Percentiles rank a stretch among this genome's conserved stretches.
Evolutionary conservation across 2,797 vertebrate genomes (phyloP).

Genomic region (Nasua narica): DNA sequence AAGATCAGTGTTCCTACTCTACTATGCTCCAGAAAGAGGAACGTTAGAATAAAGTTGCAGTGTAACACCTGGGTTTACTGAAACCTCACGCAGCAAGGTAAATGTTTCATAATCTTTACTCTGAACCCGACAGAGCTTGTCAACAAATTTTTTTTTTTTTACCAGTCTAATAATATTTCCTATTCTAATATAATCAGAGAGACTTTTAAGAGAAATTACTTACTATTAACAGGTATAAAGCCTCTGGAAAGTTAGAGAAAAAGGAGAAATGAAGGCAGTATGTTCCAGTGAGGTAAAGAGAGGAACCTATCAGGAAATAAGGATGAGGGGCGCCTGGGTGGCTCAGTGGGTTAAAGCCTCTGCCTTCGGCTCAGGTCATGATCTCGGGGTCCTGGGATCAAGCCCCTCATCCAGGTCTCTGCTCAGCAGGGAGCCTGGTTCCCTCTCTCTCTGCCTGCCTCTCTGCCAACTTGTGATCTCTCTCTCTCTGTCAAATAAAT

Average conservation of each 20-base stretch:
- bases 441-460: no score
- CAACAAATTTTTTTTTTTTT: not conserved
- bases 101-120: constrained; percentile 30
- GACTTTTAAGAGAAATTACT: not conserved
- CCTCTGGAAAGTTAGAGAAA: not conserved
- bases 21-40: not conserved
- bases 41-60: not conserved
- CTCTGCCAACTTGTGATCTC: no score
- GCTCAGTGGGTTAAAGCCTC: no score
- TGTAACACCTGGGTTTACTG: not conserved
- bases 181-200: constrained; percentile 3
- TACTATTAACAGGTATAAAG: constrained; percentile 10
- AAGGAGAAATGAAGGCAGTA: constrained; percentile 1
- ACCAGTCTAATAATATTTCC: not conserved
- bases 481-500: no score
- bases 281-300: not conserved
- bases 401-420: no score
- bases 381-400: no score
- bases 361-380: no score
- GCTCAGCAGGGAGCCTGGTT: no score
- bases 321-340: not conserved
- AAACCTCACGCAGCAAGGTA: not conserved
- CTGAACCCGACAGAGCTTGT: not conserved
- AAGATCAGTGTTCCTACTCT: not conserved
- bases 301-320: constrained; percentile 8